Evolutionary conservation across 2,797 vertebrate species (phyloP).

Genomic region (Ambastaia sidthimunki): DNA sequence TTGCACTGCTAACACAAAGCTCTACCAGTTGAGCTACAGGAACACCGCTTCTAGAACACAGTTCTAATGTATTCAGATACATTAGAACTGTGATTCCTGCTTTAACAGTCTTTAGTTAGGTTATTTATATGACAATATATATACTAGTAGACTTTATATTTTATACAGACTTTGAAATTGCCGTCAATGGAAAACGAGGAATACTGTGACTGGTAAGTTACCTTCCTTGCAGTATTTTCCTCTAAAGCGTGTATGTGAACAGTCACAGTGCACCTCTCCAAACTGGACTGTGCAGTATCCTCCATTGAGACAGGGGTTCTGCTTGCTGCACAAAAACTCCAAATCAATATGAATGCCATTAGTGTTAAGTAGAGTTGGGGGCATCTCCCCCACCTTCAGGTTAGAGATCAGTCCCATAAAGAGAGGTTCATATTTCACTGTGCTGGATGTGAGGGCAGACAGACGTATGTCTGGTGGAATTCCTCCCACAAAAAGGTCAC

Average conservation of each 20-base stretch:
- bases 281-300: constrained; percentile 83
- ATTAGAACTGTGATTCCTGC: no score
- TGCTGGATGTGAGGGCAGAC: constrained; percentile 90
- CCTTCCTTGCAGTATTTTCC: constrained; percentile 95
- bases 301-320: constrained; percentile 92
- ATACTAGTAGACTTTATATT: no score
- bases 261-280: constrained; percentile 89
- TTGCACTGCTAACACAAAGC: no score
- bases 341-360: constrained; percentile 88
- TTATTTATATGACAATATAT: no score
- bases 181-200: no score
- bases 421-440: constrained; percentile 91
- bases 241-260: constrained; percentile 86
- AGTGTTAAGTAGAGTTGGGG: constrained; percentile 87
- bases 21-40: no score
- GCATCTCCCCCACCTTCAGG: constrained; percentile 88
- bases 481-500: constrained; percentile 92
- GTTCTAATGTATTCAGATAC: no score
- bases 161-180: no score
- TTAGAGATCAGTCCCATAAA: constrained; percentile 90
- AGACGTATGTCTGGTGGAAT: constrained; percentile 91
- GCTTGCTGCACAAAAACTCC: constrained; percentile 84
- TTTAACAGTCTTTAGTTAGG: no score
- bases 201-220: constrained; percentile 64
- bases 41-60: no score